Evolutionary conservation across 1,140 invertebrate species (phyloP), one percentile per base, ranked within the genome.

Genomic region (Chrysomallon squamiferum): DNA sequence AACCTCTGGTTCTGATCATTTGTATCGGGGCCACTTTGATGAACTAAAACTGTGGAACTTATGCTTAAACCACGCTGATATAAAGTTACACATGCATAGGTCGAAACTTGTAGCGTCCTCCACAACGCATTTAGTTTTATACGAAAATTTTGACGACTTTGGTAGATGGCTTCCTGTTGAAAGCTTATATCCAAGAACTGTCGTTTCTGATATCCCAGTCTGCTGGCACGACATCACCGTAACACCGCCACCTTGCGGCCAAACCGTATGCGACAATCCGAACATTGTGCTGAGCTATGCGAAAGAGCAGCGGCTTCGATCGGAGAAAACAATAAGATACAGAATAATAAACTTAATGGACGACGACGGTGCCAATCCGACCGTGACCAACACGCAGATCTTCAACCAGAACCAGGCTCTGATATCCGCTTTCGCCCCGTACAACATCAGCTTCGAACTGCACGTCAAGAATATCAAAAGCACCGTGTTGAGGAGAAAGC

Each of bases 261-360:
- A 76, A 27, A 80, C 81, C 1, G 63, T 80, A 1, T 83, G 81
- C 58, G 81, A 83, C 60, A 71, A 80, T 54, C 80, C 81, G 22
- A 67, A 71, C n/a, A 68, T 81, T 20, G 63, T 80, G 0, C 47
- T 50, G 6, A 73, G 71, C 56, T 81, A 81, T 63, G 27, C 52
- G 18, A 18, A 52, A 25, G 49, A 72, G 54, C 20, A 41, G 25
- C 62, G 68, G 22, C 58, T 81, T 3, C 56, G 69, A 2, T 38
- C 43, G 3, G 2, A 25, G 22, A 81, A 79, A 59, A 57, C 47
- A 54, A 49, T 78, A 15, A 68, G 69, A 18, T 79, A 76, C 59
- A 63, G 69, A 29, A 62, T 79, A 2, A 59, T 79, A n/a, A 80
- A 78, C 65, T 62, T 80, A 15, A 68, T 70, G 63, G 67, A 70